Evolutionary conservation across 2,888 invertebrate genomes (phyloP).

Genomic region (Campaea margaritaria): DNA sequence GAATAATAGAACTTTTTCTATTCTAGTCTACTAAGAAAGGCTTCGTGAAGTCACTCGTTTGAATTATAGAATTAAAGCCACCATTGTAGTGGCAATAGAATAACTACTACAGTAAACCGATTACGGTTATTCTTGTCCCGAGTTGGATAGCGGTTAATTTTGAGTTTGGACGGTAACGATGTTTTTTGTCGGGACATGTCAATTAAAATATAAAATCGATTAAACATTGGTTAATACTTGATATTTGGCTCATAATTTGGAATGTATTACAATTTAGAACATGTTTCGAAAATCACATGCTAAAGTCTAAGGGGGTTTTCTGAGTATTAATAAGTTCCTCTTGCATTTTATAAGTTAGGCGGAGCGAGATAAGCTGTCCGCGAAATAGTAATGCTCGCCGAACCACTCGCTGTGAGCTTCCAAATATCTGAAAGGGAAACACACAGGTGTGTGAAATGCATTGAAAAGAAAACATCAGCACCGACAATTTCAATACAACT

Average conservation of each 20-base stretch:
- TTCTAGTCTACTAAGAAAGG: constrained; percentile 48
- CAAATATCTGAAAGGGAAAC: constrained; percentile 87
- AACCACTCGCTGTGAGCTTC: constrained; percentile 94
- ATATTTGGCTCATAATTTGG: constrained; percentile 24
- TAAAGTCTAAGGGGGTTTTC: not conserved
- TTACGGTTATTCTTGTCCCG: constrained; percentile 1
- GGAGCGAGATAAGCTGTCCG: constrained; percentile 75
- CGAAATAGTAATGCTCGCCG: constrained; percentile 89
- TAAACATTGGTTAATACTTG: constrained; percentile 18
- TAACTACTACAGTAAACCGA: not conserved
- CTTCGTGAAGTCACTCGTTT: constrained; percentile 60
- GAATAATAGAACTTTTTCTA: constrained; percentile 42
- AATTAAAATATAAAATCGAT: not conserved
- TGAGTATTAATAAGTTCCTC: constrained; percentile 46
- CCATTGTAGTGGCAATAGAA: constrained; percentile 6
- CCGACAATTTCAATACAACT: too few species aligned
- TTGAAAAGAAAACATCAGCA: not conserved
- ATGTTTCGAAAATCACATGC: not conserved
- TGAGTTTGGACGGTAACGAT: constrained; percentile 32
- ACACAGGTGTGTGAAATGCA: not conserved
- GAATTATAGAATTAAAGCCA: constrained; percentile 9
- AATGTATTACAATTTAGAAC: constrained; percentile 12
- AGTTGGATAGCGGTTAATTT: constrained; percentile 20
- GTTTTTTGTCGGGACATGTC: constrained; percentile 15
- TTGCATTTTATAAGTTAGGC: constrained; percentile 16